Evolutionary conservation across 1,140 invertebrate genomes (phyloP).

Genomic region (Drosophila orena): DNA sequence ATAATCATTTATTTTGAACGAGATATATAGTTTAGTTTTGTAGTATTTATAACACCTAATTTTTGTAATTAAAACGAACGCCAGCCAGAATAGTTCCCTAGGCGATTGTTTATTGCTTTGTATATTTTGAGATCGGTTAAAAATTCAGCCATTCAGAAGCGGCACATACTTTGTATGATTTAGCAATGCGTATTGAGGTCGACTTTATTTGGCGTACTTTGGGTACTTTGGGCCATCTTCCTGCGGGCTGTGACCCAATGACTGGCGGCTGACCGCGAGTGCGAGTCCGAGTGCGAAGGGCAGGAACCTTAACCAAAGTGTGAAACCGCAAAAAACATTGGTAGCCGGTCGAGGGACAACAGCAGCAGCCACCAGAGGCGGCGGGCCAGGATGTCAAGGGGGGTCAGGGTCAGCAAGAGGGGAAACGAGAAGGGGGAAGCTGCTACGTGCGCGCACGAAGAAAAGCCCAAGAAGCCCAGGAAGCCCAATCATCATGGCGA

Average conservation of each 20-base stretch:
- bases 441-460: slow-evolving; percentile 60
- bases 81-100: no score
- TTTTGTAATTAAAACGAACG: no score
- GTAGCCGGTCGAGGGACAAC: slow-evolving; percentile 60
- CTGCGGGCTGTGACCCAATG: slow-evolving; percentile 55
- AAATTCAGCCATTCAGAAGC: no score
- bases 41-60: no score
- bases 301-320: slow-evolving; percentile 83
- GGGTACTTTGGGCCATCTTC: slow-evolving; percentile 1
- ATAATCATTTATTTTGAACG: no score
- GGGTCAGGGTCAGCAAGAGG: background rate
- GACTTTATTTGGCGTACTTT: slow-evolving; percentile 4
- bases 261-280: slow-evolving; percentile 36
- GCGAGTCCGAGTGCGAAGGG: slow-evolving; percentile 62
- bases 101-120: no score
- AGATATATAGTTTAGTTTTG: no score
- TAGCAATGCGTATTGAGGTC: background rate
- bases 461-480: slow-evolving; percentile 24
- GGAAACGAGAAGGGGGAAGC: slow-evolving; percentile 25
- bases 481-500: slow-evolving; percentile 47
- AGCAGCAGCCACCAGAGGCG: slow-evolving; percentile 16
- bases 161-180: no score
- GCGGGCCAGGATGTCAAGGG: slow-evolving; percentile 12
- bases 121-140: no score
- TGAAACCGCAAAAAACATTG: slow-evolving; percentile 84